These are phyloP conservation scores for Gadus macrocephalus DNA, from an alignment of 2,113 vertebrate species.

Conservation along the genomic window DNA sequence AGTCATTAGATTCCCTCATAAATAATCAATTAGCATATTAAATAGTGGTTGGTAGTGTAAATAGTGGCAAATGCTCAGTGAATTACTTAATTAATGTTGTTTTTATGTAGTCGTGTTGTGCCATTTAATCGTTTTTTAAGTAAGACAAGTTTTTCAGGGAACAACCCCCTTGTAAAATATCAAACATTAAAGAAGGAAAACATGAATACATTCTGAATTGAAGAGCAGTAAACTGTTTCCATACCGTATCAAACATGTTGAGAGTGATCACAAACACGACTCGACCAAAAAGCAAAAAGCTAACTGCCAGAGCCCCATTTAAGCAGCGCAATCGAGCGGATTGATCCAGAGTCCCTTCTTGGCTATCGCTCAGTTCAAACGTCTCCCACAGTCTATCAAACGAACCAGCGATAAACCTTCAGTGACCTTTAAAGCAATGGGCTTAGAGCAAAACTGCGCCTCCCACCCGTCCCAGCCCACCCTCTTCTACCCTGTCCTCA, in stretches of 20 bases:
- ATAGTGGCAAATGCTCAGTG: too few relatives aligned
- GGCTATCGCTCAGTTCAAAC: background rate
- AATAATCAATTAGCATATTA: too few relatives aligned
- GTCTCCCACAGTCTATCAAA: too few relatives aligned
- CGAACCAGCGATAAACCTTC: background rate
- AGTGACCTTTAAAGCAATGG: slow-evolving; percentile 10
- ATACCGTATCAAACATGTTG: background rate
- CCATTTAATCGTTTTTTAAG: too few relatives aligned
- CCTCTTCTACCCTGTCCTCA: background rate
- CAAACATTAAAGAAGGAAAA: too few relatives aligned
- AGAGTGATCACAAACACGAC: background rate
- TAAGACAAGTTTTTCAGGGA: too few relatives aligned
- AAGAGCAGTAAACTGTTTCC: background rate
- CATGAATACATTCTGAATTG: background rate
- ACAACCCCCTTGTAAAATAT: too few relatives aligned
- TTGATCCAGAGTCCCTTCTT: background rate
- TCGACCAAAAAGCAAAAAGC: background rate
- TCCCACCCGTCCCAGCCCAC: background rate
- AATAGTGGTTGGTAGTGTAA: too few relatives aligned
- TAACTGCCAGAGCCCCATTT: background rate
- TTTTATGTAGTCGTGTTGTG: too few relatives aligned
- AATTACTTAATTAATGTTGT: too few relatives aligned
- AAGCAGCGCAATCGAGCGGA: background rate
- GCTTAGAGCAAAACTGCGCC: background rate
- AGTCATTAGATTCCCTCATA: too few relatives aligned